Conservation (phyloP, 2,113 vertebrate species). For the Cervus canadensis region DNA sequence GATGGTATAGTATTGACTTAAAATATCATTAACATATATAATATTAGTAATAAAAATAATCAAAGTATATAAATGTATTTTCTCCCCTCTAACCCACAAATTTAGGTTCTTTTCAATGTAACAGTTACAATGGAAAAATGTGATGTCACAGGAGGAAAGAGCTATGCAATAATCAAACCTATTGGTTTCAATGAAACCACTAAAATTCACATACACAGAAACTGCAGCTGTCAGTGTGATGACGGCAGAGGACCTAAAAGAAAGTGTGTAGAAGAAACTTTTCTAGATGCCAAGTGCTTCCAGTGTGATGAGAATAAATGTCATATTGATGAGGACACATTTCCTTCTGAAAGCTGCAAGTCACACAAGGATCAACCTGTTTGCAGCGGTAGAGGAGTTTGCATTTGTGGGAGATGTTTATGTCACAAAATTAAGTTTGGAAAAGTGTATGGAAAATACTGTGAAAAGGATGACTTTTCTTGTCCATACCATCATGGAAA, state of each 20-base stretch:
- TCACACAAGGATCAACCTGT: constrained; percentile 79
- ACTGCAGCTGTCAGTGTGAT: constrained; percentile 86
- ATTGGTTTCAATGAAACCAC: constrained; percentile 97
- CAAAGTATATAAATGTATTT: constrained; percentile 28
- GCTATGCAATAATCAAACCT: constrained; percentile 84
- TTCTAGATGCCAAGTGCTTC: constrained; percentile 69
- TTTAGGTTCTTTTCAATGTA: constrained; percentile 91
- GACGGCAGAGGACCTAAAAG: constrained; percentile 66
- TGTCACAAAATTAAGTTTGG: constrained; percentile 91
- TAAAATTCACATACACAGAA: constrained; percentile 83
- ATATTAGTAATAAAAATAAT: background rate
- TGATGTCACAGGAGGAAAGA: constrained; percentile 80
- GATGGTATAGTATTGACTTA: background rate
- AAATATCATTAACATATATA: background rate
- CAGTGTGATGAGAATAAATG: constrained; percentile 72
- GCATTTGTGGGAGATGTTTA: constrained; percentile 90
- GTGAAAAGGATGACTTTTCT: constrained; percentile 95
- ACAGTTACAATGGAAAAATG: constrained; percentile 89
- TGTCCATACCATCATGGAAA: constrained; percentile 89
- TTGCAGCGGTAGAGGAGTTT: constrained; percentile 91
- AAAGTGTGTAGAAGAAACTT: constrained; percentile 81
- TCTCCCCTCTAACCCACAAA: constrained; percentile 73
- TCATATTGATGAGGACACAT: constrained; percentile 35
- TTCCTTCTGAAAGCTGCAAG: constrained; percentile 75
- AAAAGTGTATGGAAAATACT: constrained; percentile 91